Conservation (phyloP, 2,888 invertebrate genomes). For the Dolichomitus sp. region DNA sequence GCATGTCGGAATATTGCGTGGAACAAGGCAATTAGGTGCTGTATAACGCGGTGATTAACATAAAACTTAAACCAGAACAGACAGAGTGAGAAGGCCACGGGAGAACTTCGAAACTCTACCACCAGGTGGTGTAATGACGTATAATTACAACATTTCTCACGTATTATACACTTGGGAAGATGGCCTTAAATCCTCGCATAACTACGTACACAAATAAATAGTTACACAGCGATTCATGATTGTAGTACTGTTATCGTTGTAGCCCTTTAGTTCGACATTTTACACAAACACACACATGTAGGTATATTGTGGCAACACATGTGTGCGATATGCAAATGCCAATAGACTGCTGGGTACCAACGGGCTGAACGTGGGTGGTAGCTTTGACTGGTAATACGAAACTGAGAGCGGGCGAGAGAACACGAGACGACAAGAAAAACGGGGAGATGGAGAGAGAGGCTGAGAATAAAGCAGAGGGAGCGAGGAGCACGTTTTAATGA, state of each 20-base stretch:
- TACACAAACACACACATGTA: background rate
- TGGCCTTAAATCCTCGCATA: background rate
- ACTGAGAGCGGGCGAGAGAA: constrained; percentile 28
- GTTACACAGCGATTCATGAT: background rate
- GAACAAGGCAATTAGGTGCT: constrained; percentile 55
- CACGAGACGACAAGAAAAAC: constrained; percentile 33
- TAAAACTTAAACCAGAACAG: constrained; percentile 56
- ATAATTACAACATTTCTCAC: constrained; percentile 29
- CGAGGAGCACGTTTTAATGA: constrained; percentile 64
- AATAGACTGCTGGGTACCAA: constrained; percentile 49
- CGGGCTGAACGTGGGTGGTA: constrained; percentile 52
- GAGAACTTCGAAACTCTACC: constrained; percentile 3
- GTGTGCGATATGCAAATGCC: constrained; percentile 55
- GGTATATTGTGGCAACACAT: constrained; percentile 4
- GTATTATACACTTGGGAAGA: background rate
- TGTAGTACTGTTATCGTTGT: background rate
- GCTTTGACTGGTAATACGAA: constrained; percentile 27
- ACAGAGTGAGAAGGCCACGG: constrained; percentile 9
- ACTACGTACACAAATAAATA: constrained; percentile 7
- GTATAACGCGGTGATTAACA: constrained; percentile 58
- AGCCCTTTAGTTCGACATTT: background rate
- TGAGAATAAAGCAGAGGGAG: constrained; percentile 29
- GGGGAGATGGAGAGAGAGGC: constrained; percentile 27
- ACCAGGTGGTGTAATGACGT: background rate
- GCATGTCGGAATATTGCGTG: constrained; percentile 51